phyloP scores from a whole-genome alignment of 2,888 invertebrate genomes.

The Heliconius hortense region DNA sequence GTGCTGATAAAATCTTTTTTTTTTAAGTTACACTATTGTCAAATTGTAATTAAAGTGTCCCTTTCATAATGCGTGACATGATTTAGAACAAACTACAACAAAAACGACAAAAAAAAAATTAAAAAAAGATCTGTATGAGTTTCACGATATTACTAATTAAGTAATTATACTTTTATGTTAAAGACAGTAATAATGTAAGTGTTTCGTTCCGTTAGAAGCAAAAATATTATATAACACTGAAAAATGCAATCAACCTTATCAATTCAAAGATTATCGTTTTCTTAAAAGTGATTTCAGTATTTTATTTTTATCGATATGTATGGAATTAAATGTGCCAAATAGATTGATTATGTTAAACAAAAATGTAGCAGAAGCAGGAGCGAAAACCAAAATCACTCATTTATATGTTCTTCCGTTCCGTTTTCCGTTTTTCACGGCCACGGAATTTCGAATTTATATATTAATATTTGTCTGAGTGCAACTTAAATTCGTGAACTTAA shows the following conservation, averaged over 20 bases:
- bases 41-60: background rate
- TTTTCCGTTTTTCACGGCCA: too few relatives aligned
- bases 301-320: background rate
- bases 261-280: background rate
- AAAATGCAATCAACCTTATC: conserved; percentile 2
- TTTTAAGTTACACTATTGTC: background rate
- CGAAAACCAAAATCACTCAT: too few relatives aligned
- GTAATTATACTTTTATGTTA: background rate
- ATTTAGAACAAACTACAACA: conserved; percentile 12
- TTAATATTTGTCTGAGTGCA: too few relatives aligned
- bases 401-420: too few relatives aligned
- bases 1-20: background rate
- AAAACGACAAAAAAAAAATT: background rate
- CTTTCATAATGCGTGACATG: conserved; percentile 9
- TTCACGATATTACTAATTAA: background rate
- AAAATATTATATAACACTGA: background rate
- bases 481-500: too few relatives aligned
- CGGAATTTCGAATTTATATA: too few relatives aligned
- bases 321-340: background rate
- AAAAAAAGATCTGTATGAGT: background rate
- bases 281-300: background rate
- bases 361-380: too few relatives aligned
- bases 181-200: background rate
- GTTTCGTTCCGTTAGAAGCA: background rate
- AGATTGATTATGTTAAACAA: background rate